phyloP scores from a whole-genome alignment of 2,113 vertebrate genomes.

The Myrmophylax atrothorax region DNA sequence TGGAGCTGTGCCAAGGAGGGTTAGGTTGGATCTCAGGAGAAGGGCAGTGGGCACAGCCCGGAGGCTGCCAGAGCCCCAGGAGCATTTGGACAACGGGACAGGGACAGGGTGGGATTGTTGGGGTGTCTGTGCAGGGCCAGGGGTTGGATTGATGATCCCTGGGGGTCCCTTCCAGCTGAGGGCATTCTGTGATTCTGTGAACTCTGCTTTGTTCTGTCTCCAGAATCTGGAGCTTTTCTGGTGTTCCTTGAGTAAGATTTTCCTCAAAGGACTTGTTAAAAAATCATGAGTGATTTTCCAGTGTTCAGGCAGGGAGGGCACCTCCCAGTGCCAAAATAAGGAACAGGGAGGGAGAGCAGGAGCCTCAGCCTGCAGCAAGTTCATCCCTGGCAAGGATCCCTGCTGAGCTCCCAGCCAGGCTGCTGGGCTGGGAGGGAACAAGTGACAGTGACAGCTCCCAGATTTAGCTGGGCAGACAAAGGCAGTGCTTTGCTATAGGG shows the following conservation, averaged over 20 bases:
- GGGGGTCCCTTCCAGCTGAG: background rate
- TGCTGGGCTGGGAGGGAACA: background rate
- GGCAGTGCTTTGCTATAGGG: background rate
- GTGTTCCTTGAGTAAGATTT: background rate
- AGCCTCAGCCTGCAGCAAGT: background rate
- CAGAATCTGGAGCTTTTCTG: background rate
- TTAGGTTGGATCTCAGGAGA: too few relatives aligned
- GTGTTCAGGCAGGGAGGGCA: background rate
- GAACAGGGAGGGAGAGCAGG: rapidly evolving
- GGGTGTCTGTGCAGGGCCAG: background rate
- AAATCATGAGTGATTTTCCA: background rate
- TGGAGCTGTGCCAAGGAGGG: too few relatives aligned
- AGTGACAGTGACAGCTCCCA: constrained; percentile 1
- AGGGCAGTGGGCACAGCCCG: background rate
- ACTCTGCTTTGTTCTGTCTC: background rate
- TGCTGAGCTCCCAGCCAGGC: background rate
- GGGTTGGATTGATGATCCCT: background rate
- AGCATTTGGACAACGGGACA: rapidly evolving
- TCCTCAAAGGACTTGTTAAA: background rate
- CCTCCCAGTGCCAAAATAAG: background rate
- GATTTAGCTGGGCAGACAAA: constrained; percentile 40
- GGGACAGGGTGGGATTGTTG: background rate
- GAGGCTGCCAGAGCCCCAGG: background rate
- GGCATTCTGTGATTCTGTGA: background rate
- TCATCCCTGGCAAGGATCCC: background rate